Evolutionary conservation across 1,140 invertebrate genomes (phyloP).

Genomic region (Trichonephila inaurata): DNA sequence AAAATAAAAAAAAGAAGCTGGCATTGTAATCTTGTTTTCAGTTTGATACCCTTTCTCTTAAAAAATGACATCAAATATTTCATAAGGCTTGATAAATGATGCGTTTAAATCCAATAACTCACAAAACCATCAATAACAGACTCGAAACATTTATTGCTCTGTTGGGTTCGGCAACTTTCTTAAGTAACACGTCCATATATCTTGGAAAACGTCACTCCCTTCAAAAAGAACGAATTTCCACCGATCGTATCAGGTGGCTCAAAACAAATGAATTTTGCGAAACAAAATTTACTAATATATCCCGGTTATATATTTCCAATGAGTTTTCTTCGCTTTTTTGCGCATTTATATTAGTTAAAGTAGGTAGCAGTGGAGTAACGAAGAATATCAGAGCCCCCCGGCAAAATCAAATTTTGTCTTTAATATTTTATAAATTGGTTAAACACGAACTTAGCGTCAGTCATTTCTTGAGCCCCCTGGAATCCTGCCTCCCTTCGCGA

Average conservation of each 20-base stretch:
- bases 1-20: neutral
- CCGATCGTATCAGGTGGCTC: neutral
- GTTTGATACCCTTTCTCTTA: conserved; percentile 38
- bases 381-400: too few relatives aligned
- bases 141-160: conserved; percentile 34
- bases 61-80: conserved; percentile 35
- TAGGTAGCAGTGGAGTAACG: too few relatives aligned
- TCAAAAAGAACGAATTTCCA: neutral
- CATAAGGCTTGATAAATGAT: conserved; percentile 48
- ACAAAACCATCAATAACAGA: conserved; percentile 43
- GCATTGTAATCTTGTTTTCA: neutral
- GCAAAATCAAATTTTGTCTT: too few relatives aligned
- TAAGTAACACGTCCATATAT: conserved; percentile 31
- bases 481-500: too few relatives aligned
- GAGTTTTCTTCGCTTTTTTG: too few relatives aligned
- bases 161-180: neutral
- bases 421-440: too few relatives aligned
- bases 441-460: too few relatives aligned
- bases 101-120: conserved; percentile 47
- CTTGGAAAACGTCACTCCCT: neutral
- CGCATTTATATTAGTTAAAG: too few relatives aligned
- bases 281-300: too few relatives aligned
- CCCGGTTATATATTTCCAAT: too few relatives aligned
- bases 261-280: neutral
- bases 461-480: too few relatives aligned